Conservation (phyloP, 1,140 invertebrate genomes). For the Sarcophaga peregrina region DNA sequence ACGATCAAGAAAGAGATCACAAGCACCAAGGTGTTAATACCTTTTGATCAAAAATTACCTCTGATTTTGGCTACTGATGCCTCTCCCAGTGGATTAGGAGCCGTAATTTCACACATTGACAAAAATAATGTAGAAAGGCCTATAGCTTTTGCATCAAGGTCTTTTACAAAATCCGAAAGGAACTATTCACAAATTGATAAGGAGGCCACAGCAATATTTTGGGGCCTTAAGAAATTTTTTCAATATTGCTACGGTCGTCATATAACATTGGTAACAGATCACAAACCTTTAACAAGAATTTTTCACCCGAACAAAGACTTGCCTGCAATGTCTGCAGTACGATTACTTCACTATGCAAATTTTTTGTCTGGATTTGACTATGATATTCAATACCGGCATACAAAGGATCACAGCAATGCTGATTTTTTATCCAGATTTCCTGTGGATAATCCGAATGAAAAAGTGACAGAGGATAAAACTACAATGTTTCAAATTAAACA, state of each 20-base stretch:
- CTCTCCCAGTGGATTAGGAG: not conserved
- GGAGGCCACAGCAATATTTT: constrained; percentile 66
- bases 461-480: no score
- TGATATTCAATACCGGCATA: constrained; percentile 48
- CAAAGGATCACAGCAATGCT: no score
- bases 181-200: constrained; percentile 67
- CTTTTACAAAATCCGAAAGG: constrained; percentile 65
- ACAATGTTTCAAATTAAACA: constrained; percentile 31
- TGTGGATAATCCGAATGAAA: constrained; percentile 48
- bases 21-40: not conserved
- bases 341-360: no score
- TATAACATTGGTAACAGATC: no score
- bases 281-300: no score
- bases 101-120: not conserved
- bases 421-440: constrained; percentile 51
- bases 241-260: no score
- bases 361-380: constrained; percentile 44
- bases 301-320: no score
- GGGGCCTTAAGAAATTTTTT: constrained; percentile 52
- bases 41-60: not conserved
- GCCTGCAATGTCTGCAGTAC: no score
- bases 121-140: not conserved
- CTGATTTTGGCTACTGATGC: constrained; percentile 22
- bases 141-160: not conserved
- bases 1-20: not conserved